Evolutionary conservation across 2,113 vertebrate genomes (phyloP), one percentile per base, ranked within the genome.

Genomic region (Hyla sarda): DNA sequence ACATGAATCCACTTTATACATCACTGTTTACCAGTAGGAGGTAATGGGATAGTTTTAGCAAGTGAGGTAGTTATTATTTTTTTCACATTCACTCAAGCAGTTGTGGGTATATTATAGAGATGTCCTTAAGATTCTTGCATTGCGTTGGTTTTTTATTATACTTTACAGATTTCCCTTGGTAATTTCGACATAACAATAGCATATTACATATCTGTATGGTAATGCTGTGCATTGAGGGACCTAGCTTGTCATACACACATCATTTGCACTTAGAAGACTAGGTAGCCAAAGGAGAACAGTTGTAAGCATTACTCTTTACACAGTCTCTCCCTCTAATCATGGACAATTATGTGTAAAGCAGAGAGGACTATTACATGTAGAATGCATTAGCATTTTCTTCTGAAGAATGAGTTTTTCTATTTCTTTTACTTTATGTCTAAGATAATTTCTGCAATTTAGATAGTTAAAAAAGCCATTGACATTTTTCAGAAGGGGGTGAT

Each of bases 221-320:
- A 62, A 62, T 62, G n/a, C 58, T 52, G 30, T 21, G 11, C 45
- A 41, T 32, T 19, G 32, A n/a, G 56, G 25, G 17, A 73, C 23
- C 41, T 11, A 23, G 37, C 25, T 84, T 48, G 62, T 47, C 34
- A 76, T 60, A 76, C 54, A 71, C 60, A 84, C 54, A 84, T 48
- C 37, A 84, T 62, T 65, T 76, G 72, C 83, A 84, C 83, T 84
- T 76, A 62, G 75, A 74, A 76, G 67, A 16, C 54, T n/a, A 84
- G 25, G 34, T 76, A 62, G 37, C 71, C 62, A 45, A 30, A 62
- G 69, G 74, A 45, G 47, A 74, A 58, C 52, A 56, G 62, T 45
- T 75, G 69, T 75, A 65, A 62, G 73, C 19, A 76, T 41, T 48
- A 76, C 56, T 76, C 54, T 48, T 48, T 41, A 84, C 45, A 71